phyloP scores from a whole-genome alignment of 2,113 vertebrate species.

The Pseudorhombus dupliciocellatus region DNA sequence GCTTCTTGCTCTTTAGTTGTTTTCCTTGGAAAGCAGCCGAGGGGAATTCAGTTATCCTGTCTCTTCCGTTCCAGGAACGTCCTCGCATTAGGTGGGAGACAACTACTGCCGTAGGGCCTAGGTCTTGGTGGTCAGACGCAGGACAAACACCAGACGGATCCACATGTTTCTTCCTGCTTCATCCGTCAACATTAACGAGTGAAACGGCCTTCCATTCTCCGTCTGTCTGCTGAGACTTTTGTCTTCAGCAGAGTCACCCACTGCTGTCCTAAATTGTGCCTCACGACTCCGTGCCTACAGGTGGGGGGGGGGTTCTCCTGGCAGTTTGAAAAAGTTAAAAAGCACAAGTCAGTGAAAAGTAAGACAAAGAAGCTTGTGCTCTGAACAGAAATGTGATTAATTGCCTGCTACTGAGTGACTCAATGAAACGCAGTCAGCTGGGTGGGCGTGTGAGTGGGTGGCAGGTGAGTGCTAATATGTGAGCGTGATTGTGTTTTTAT shows the following conservation, averaged over 20 bases:
- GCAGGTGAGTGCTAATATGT: too few species aligned
- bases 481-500: too few species aligned
- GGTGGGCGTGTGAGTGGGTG: too few species aligned
- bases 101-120: slow-evolving; percentile 8
- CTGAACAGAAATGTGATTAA: too few species aligned
- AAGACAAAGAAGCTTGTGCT: slow-evolving; percentile 1
- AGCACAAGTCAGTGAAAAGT: slow-evolving; percentile 18
- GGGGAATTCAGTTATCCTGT: slow-evolving; percentile 22
- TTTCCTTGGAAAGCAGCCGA: slow-evolving; percentile 27
- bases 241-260: not conserved
- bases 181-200: not conserved
- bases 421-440: too few species aligned
- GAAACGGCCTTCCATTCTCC: not conserved
- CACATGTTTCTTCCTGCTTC: not conserved
- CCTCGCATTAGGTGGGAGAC: slow-evolving; percentile 6
- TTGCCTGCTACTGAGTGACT: not conserved
- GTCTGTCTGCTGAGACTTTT: not conserved
- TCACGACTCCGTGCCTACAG: not conserved
- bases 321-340: slow-evolving; percentile 22
- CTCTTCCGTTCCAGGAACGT: slow-evolving; percentile 15
- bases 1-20: slow-evolving; percentile 17
- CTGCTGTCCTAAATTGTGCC: slow-evolving; percentile 11
- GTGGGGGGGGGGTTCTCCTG: too few species aligned
- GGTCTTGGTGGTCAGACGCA: slow-evolving; percentile 10
- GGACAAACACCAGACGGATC: not conserved